phyloP scores from a whole-genome alignment of 2,113 vertebrate species.

The Varanus komodoensis region DNA sequence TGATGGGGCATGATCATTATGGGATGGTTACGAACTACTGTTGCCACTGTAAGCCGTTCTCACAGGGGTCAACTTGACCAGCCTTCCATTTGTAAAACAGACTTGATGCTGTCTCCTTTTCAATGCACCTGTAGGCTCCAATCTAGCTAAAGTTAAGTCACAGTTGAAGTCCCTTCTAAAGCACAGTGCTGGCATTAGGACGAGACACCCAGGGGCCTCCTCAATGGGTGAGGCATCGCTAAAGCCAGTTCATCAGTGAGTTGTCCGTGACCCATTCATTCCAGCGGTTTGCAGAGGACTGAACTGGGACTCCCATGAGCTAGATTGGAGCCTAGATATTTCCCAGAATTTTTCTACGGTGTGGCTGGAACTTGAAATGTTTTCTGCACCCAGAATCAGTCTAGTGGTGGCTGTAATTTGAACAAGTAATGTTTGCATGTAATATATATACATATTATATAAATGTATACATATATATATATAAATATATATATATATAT shows the following conservation, averaged over 20 bases:
- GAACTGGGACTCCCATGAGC: neutral
- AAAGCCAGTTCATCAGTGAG: too few relatives aligned
- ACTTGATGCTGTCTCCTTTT: constrained; percentile 68
- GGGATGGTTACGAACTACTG: neutral
- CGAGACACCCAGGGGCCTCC: neutral
- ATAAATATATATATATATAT: constrained; percentile 60
- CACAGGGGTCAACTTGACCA: constrained; percentile 36
- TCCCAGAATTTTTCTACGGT: constrained; percentile 73
- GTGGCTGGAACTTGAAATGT: constrained; percentile 82
- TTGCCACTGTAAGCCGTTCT: constrained; percentile 43
- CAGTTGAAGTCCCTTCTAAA: neutral
- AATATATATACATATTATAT: constrained; percentile 86
- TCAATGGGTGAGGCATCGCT: neutral
- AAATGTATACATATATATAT: constrained; percentile 77
- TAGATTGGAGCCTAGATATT: neutral
- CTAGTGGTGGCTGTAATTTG: constrained; percentile 86
- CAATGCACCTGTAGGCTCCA: constrained; percentile 37
- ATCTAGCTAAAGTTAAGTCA: neutral
- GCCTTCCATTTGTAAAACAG: constrained; percentile 56
- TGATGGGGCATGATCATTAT: neutral
- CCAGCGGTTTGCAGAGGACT: neutral
- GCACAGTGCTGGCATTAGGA: neutral
- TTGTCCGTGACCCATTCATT: neutral
- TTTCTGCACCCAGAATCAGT: constrained; percentile 83
- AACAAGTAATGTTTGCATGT: constrained; percentile 93